These are phyloP conservation scores for Callyntrura guangdongensis DNA, from an alignment of 2,888 invertebrate species.

Conservation along the genomic window DNA sequence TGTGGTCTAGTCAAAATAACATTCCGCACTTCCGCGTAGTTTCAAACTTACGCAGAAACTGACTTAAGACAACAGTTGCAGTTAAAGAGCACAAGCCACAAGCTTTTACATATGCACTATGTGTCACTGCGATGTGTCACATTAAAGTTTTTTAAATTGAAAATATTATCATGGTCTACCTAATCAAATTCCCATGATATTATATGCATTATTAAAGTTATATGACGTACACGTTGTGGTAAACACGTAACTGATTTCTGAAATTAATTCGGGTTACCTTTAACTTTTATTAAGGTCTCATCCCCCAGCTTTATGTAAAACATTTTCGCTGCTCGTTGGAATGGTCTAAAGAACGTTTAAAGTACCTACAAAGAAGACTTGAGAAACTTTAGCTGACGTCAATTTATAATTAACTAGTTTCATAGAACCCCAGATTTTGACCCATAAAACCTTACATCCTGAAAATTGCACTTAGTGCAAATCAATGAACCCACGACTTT, in stretches of 20 bases:
- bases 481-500: conserved; percentile 73
- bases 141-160: no score
- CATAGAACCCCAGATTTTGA: neutral
- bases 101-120: no score
- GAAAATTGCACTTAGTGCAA: conserved; percentile 33
- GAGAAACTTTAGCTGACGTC: neutral
- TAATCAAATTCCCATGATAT: no score
- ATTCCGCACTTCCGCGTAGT: no score
- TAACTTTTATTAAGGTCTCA: neutral
- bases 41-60: no score
- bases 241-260: neutral
- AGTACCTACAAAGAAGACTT: conserved; percentile 31
- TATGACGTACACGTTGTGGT: neutral
- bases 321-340: neutral
- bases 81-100: no score
- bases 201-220: no score
- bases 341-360: neutral
- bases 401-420: neutral
- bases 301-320: neutral
- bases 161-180: no score
- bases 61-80: no score
- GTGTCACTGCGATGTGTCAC: no score
- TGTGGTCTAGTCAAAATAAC: no score
- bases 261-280: neutral
- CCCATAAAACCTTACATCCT: neutral